Evolutionary conservation across 2,797 vertebrate genomes (phyloP), one percentile per base, ranked within the genome.

Genomic region (Phalanger gymnotis): DNA sequence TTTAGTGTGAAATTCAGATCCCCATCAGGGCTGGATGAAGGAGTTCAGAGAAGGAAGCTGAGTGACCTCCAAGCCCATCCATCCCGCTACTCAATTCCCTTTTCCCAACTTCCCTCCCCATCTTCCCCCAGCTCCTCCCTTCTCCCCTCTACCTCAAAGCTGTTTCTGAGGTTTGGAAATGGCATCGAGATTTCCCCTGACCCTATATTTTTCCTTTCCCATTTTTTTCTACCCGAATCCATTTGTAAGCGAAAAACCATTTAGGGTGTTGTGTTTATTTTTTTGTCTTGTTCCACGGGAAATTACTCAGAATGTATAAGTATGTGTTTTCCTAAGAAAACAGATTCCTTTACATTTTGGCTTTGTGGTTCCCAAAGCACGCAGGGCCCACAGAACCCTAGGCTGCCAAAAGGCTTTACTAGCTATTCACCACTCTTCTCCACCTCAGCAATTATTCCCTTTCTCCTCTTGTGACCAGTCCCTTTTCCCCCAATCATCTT

Each of bases 291-390:
- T 94, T 97, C 96, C 98, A 98, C 0, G 96, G 97, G 98, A 98
- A 98, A 97, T 98, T 98, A 98, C 96, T 97, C 96, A 97, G 97
- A 97, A 98, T 97, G 94, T 97, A 52, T 98, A 98, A 98, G 95
- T 97, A 98, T 97, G 98, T 97, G 96, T 98, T 98, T 97, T 97
- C 94, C 97, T 98, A 97, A 97, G 95, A 96, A 98, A 98, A 97
- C 52, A 93, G 95, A 97, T 97, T 97, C 97, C 97, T 98, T 98
- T 98, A 98, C 97, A 97, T 98, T 97, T 98, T 96, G 97, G 98
- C 96, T 97, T 98, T 98, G 98, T 95, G 98, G 97, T 98, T 96
- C 51, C 87, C 40, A n/a, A 95, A 92, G 93, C 96, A 91, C 96
- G 94, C 22, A 61, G 95, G 96, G 66, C 93, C 97, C 54, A 2